phyloP scores from a whole-genome alignment of 2,888 invertebrate genomes.

The Spisula solida region DNA sequence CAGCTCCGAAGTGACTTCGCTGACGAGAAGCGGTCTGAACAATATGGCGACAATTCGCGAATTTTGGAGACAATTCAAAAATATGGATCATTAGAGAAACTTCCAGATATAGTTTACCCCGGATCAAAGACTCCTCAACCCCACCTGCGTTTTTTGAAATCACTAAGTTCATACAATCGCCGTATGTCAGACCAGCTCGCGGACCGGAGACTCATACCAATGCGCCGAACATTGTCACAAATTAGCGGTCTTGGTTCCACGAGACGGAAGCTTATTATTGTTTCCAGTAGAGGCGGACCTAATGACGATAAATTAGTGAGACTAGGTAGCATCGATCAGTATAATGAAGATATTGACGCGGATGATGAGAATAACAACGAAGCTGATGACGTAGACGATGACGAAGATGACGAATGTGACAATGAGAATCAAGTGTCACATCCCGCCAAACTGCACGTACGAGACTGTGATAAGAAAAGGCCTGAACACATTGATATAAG shows the following conservation, averaged over 20 bases:
- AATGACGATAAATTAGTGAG: constrained; percentile 39
- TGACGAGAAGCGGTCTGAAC: constrained; percentile 42
- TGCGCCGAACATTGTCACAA: constrained; percentile 57
- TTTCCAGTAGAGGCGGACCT: constrained; percentile 46
- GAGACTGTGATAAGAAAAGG: constrained; percentile 40
- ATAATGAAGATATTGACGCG: constrained; percentile 48
- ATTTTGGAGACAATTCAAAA: constrained; percentile 66
- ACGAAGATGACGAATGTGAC: constrained; percentile 62
- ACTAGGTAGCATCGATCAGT: constrained; percentile 54
- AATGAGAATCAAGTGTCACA: constrained; percentile 44
- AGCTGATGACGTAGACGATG: constrained; percentile 46
- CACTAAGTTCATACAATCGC: constrained; percentile 57
- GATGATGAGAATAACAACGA: constrained; percentile 55
- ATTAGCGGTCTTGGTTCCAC: constrained; percentile 37
- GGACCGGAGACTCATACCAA: constrained; percentile 41
- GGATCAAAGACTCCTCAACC: constrained; percentile 33
- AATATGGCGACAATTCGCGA: constrained; percentile 46
- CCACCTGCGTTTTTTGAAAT: constrained; percentile 53
- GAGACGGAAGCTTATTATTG: constrained; percentile 51
- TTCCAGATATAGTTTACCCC: constrained; percentile 63
- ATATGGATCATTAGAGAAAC: constrained; percentile 64
- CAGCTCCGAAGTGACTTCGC: constrained; percentile 51
- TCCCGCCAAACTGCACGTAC: constrained; percentile 35
- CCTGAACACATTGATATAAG: constrained; percentile 59
- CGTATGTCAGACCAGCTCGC: constrained; percentile 38